Percentiles rank a stretch among this genome's conserved stretches.
Evolutionary conservation across 2,888 invertebrate species (phyloP).

Genomic region (Lucinisca nassula): DNA sequence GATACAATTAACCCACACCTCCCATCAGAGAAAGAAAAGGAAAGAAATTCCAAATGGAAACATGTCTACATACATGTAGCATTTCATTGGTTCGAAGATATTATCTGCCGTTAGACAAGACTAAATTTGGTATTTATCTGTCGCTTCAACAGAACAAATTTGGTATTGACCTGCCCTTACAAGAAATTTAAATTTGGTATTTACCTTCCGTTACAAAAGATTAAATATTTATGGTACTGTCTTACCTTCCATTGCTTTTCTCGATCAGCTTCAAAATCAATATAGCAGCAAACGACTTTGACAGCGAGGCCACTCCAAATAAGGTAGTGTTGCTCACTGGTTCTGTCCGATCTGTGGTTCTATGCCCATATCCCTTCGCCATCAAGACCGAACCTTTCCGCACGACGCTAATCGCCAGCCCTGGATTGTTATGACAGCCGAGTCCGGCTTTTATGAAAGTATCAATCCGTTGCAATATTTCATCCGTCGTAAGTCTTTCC

Average conservation of each 20-base stretch:
- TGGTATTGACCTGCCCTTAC: too few species aligned
- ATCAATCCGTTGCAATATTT: constrained; percentile 15
- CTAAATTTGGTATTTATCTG: too few species aligned
- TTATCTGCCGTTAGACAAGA: too few species aligned
- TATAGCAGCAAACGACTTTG: constrained; percentile 74
- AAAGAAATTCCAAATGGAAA: too few species aligned
- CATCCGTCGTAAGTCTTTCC: not conserved
- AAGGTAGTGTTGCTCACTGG: constrained; percentile 71
- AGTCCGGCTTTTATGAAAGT: constrained; percentile 34
- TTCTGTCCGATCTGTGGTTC: constrained; percentile 42
- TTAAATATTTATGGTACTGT: constrained; percentile 33
- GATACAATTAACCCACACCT: too few species aligned
- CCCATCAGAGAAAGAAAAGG: too few species aligned
- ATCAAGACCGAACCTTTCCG: constrained; percentile 57
- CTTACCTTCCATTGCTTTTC: constrained; percentile 46
- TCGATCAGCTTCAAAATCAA: constrained; percentile 71
- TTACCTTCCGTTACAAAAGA: too few species aligned
- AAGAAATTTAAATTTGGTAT: too few species aligned
- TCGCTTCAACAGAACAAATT: too few species aligned
- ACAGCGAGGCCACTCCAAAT: constrained; percentile 75
- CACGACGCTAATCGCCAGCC: constrained; percentile 68
- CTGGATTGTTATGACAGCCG: constrained; percentile 66
- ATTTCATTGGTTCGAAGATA: too few species aligned
- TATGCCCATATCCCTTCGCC: constrained; percentile 69
- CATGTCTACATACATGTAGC: too few species aligned